A percentile compares a stretch with the other conserved stretches of the same genome.
Conservation (phyloP, 2,888 invertebrate species). For the Netelia inedita region DNA sequence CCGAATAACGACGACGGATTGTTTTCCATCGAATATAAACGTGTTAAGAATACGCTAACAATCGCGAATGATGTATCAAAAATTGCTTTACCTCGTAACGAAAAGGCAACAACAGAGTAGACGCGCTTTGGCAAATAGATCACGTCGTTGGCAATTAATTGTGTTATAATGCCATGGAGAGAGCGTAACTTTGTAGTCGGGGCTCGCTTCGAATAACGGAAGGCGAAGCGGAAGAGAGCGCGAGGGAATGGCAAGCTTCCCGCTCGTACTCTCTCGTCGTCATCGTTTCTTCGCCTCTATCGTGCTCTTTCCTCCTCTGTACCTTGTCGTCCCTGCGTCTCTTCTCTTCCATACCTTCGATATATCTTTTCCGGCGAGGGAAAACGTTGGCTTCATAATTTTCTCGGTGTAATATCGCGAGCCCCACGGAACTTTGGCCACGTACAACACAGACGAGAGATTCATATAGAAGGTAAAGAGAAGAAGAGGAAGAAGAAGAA, state of each 20-base stretch:
- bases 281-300: constrained; percentile 13
- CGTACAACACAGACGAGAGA: constrained; percentile 5
- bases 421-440: neutral
- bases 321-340: neutral
- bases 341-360: constrained; percentile 13
- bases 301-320: neutral
- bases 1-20: too few relatives aligned
- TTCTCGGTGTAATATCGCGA: constrained; percentile 53
- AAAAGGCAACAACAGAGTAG: constrained; percentile 39
- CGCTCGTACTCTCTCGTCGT: constrained; percentile 12
- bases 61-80: constrained; percentile 2
- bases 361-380: constrained; percentile 34
- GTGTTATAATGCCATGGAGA: constrained; percentile 53
- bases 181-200: constrained; percentile 51
- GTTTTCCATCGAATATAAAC: neutral
- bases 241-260: neutral
- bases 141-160: constrained; percentile 64
- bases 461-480: neutral
- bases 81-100: neutral
- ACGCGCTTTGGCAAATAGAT: constrained; percentile 64
- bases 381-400: constrained; percentile 55
- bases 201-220: constrained; percentile 43
- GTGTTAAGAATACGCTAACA: neutral
- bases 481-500: constrained; percentile 1
- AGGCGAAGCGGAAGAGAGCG: constrained; percentile 15